Percentiles rank a stretch among this genome's conserved stretches.
Conservation (phyloP, 2,113 vertebrate genomes). For the Tyto alba region DNA sequence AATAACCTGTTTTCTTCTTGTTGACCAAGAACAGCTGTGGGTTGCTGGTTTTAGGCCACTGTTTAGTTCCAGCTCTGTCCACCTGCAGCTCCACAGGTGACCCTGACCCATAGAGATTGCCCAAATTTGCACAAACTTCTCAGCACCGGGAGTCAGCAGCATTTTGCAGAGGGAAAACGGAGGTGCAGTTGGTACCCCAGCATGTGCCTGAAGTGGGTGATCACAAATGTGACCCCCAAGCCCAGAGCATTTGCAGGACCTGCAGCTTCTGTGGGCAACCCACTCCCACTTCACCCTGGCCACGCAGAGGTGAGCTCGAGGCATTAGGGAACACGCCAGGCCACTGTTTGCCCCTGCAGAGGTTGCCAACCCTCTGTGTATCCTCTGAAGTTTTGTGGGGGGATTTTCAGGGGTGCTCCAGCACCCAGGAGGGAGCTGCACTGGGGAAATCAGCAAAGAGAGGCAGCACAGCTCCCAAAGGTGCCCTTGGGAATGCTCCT, state of each 20-base stretch:
- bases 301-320: neutral
- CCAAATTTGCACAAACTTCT: neutral
- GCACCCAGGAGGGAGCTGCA: neutral
- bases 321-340: neutral
- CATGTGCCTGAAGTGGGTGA: neutral
- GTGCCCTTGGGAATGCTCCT: neutral
- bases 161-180: neutral
- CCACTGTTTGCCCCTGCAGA: neutral
- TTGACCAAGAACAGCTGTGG: neutral
- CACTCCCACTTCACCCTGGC: neutral
- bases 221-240: neutral
- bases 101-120: rapidly evolving
- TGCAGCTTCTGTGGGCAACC: neutral
- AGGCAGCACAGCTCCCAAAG: neutral
- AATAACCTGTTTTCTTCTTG: neutral
- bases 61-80: neutral
- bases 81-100: neutral
- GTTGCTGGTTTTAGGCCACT: neutral
- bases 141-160: neutral
- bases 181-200: neutral
- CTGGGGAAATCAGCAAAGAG: neutral
- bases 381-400: neutral
- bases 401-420: neutral
- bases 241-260: neutral
- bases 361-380: neutral